Percentiles rank a stretch among this genome's conserved stretches.
Conservation (phyloP, 2,888 invertebrate genomes). For the Rhagophthalmus giganteus region DNA sequence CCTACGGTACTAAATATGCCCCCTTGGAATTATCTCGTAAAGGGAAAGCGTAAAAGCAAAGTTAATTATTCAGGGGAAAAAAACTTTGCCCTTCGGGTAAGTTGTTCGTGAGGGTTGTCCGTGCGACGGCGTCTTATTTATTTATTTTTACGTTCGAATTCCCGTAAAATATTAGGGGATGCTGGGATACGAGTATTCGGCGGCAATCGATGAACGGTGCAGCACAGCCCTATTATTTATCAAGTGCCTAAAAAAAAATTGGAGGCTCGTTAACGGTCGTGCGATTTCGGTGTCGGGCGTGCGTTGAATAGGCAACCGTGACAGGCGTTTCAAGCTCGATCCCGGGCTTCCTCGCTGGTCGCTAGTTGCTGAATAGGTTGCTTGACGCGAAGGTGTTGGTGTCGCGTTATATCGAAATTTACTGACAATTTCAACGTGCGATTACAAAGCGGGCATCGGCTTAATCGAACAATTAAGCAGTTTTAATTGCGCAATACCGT, state of each 20-base stretch:
- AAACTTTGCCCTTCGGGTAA: too few relatives aligned
- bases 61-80: not conserved
- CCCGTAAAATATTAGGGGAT: conserved; percentile 1
- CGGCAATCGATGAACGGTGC: conserved; percentile 30
- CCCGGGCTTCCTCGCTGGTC: conserved; percentile 34
- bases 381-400: not conserved
- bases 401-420: not conserved
- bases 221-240: conserved; percentile 30
- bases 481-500: not conserved
- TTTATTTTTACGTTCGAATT: not conserved
- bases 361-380: conserved; percentile 31
- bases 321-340: conserved; percentile 37
- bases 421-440: conserved; percentile 1
- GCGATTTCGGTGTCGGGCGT: conserved; percentile 37
- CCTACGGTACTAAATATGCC: too few relatives aligned
- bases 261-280: conserved; percentile 35
- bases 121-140: not conserved
- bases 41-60: not conserved
- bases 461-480: not conserved
- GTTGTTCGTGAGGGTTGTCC: too few relatives aligned
- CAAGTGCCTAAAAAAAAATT: conserved; percentile 30
- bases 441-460: conserved; percentile 5
- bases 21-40: too few relatives aligned
- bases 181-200: conserved; percentile 6
- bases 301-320: conserved; percentile 38